Base-by-base conservation (phyloP, 2,797 vertebrate genomes). In the Vireo griseus region DNA sequence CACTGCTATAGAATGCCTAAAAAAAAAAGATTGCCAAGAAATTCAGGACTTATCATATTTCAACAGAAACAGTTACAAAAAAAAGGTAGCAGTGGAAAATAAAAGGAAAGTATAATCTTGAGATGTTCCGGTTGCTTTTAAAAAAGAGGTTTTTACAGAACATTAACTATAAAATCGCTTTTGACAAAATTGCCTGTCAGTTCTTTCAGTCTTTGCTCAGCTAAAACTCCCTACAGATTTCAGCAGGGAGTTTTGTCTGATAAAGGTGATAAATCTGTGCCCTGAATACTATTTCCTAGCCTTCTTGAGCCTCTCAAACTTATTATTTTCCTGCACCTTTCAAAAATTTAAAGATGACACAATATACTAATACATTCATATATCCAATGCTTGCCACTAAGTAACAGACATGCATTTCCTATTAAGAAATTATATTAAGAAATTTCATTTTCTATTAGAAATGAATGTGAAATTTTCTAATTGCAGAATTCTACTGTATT, bases 131-230 rank as follows among this genome's bases (percentile, higher is more conserved):
- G 37, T 71, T 76, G 20, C 51, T 86, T 92, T 86, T 76, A 21
- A 75, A 88, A 61, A 66, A 81, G 47, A 88, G 59, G 9, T 19
- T 86, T 92, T 81, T 71, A 63, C 62, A 92, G 74, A 92, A 78
- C 76, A 83, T 90, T 94, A 92, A 84, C 74, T 88, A 75, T 82
- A 86, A 83, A 85, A 94, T 59, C 2, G 0, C 82, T 95, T 96
- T 90, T 95, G 95, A 88, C 93, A 91, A 87, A 80, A 93, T 89
- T 94, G 67, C 84, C 20, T 74, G 88, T 94, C 82, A 86, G 68
- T 68, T 88, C 62, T 79, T 90, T 85, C 87, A 84, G 79, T 88
- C 90, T 94, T 88, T 5, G 1, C 55, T 73, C 47, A 86, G 82
- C 66, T 78, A 67, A 81, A 92, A 81, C 51, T 92, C 89, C 78